Evolutionary conservation across 2,113 vertebrate species (phyloP).

Genomic region (Gasterosteus nipponicus): DNA sequence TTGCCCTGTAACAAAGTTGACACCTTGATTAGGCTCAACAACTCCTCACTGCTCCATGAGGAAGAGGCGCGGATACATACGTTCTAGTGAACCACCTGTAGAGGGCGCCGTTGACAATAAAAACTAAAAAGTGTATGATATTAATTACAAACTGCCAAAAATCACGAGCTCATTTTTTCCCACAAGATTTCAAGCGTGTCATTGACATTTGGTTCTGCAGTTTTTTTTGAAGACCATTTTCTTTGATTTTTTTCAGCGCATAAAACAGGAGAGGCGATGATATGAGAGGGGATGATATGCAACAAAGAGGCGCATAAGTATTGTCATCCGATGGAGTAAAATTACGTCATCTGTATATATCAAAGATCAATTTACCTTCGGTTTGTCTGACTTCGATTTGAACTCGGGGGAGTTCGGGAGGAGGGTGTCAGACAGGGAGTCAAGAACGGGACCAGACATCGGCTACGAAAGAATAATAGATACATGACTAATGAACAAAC

Average conservation of each 20-base stretch:
- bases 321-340: background rate
- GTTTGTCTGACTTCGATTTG: constrained; percentile 72
- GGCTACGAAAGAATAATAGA: constrained; percentile 51
- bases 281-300: background rate
- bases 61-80: background rate
- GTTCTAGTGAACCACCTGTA: background rate
- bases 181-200: background rate
- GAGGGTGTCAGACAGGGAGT: constrained; percentile 62
- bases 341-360: background rate
- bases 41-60: background rate
- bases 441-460: constrained; percentile 63
- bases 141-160: background rate
- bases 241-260: background rate
- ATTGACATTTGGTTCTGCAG: background rate
- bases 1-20: constrained; percentile 79
- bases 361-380: constrained; percentile 68
- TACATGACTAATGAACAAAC: background rate
- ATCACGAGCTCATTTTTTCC: background rate
- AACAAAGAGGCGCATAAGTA: background rate
- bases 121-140: background rate
- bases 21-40: constrained; percentile 50
- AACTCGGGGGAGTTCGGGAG: constrained; percentile 48
- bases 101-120: constrained; percentile 23
- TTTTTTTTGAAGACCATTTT: background rate
- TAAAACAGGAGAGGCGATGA: background rate